A percentile compares a stretch with the other conserved stretches of the same genome.
Conservation (phyloP, 2,888 invertebrate genomes). For the Agrochola lota region DNA sequence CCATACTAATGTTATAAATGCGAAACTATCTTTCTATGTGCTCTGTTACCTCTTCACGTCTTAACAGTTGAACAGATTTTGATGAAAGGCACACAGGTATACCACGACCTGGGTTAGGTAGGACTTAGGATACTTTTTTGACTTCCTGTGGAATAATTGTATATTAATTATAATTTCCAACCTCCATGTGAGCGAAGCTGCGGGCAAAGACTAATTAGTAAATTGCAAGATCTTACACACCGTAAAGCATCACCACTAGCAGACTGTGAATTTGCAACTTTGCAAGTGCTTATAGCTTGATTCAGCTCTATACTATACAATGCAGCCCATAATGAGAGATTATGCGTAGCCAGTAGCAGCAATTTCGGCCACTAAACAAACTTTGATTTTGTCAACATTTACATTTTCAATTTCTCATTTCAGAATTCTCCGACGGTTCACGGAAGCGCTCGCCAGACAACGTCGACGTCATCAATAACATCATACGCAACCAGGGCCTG, state of each 20-base stretch:
- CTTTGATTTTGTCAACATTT: not conserved
- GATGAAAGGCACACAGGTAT: not conserved
- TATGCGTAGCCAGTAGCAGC: too few species aligned
- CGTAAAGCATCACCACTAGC: not conserved
- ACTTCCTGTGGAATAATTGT: not conserved
- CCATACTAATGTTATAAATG: not conserved
- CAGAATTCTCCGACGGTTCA: slow-evolving; percentile 81
- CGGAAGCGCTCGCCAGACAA: slow-evolving; percentile 81
- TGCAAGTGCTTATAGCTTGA: not conserved
- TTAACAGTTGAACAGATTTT: not conserved
- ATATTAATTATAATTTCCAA: too few species aligned
- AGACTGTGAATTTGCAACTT: not conserved
- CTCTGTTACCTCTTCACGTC: not conserved
- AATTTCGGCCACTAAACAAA: not conserved
- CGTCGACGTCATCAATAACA: slow-evolving; percentile 76
- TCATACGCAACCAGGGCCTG: slow-evolving; percentile 82
- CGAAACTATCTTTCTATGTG: not conserved
- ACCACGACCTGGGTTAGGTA: not conserved
- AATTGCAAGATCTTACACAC: not conserved
- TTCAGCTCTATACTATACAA: not conserved
- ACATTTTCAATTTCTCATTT: slow-evolving; percentile 38
- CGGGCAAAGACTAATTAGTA: not conserved
- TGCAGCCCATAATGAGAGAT: not conserved
- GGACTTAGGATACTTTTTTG: not conserved
- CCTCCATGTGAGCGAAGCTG: too few species aligned